phyloP scores from a whole-genome alignment of 2,797 vertebrate genomes.

The Triplophysa yarkandensis region DNA sequence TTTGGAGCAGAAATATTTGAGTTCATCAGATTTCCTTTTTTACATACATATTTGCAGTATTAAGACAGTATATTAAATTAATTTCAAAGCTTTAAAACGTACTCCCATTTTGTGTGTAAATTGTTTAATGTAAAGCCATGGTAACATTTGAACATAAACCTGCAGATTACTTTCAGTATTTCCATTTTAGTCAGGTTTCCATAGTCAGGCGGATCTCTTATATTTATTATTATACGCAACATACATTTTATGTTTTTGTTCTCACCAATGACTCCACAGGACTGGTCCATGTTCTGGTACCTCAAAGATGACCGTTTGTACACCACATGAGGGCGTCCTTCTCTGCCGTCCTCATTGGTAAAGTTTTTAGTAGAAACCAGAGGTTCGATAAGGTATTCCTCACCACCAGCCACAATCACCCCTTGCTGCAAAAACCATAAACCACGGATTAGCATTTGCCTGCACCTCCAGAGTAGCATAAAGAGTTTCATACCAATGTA shows the following conservation, averaged over 20 bases:
- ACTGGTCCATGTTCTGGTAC: slow-evolving; percentile 93
- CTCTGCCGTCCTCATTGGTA: slow-evolving; percentile 74
- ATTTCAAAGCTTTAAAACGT: too few relatives aligned
- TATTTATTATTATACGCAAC: too few relatives aligned
- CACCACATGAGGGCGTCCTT: slow-evolving; percentile 92
- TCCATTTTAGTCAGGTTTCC: too few relatives aligned
- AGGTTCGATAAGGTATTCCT: slow-evolving; percentile 97
- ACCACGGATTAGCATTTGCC: slow-evolving; percentile 51
- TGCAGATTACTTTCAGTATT: not conserved
- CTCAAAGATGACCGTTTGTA: slow-evolving; percentile 96
- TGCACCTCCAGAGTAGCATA: not conserved
- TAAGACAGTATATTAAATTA: too few relatives aligned
- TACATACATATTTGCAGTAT: too few relatives aligned
- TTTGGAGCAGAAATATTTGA: too few relatives aligned
- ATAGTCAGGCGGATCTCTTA: too few relatives aligned
- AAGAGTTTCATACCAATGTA: not conserved
- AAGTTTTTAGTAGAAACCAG: slow-evolving; percentile 81
- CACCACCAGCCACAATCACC: slow-evolving; percentile 92
- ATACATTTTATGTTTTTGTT: slow-evolving; percentile 33
- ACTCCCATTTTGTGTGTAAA: too few relatives aligned
- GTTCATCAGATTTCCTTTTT: too few relatives aligned
- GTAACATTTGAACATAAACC: too few relatives aligned
- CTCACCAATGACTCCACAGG: slow-evolving; percentile 95
- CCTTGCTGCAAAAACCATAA: slow-evolving; percentile 81
- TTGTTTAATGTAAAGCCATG: too few relatives aligned